Evolutionary conservation across 2,797 vertebrate genomes (phyloP).

Genomic region (Pampus argenteus): DNA sequence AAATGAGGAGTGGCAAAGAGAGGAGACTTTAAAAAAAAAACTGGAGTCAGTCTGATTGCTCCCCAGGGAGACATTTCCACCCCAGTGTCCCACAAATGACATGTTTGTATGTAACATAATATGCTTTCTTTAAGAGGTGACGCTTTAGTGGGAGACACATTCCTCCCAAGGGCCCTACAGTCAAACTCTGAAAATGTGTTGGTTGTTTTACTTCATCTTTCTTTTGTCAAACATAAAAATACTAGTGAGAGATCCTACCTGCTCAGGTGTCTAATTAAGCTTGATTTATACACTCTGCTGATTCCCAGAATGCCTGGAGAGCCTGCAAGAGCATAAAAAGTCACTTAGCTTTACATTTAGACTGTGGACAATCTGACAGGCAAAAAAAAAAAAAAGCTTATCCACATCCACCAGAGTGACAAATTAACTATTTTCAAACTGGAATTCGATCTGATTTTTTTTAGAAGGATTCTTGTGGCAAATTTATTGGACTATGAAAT

Average conservation of each 20-base stretch:
- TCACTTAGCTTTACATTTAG: background rate
- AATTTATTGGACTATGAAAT: slow-evolving; percentile 52
- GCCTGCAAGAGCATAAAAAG: slow-evolving; percentile 5
- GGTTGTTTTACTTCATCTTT: slow-evolving; percentile 42
- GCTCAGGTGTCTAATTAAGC: slow-evolving; percentile 49
- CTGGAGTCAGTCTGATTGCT: slow-evolving; percentile 81
- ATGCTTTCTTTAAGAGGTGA: slow-evolving; percentile 76
- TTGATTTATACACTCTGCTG: slow-evolving; percentile 22
- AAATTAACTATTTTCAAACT: background rate
- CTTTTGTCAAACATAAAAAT: slow-evolving; percentile 43
- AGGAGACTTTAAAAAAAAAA: slow-evolving; percentile 72
- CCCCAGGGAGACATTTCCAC: slow-evolving; percentile 80
- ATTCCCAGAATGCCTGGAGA: background rate
- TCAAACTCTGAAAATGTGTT: slow-evolving; percentile 40
- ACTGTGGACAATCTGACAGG: slow-evolving; percentile 2
- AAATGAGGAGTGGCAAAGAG: slow-evolving; percentile 70
- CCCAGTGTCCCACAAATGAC: slow-evolving; percentile 78
- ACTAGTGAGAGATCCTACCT: slow-evolving; percentile 31
- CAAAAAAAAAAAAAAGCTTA: background rate
- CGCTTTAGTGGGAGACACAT: slow-evolving; percentile 69
- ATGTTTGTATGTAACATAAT: slow-evolving; percentile 81
- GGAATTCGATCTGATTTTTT: slow-evolving; percentile 12
- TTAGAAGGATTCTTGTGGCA: slow-evolving; percentile 29
- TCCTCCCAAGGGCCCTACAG: slow-evolving; percentile 61
- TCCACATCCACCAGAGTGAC: too few relatives aligned